A percentile compares a stretch with the other conserved stretches of the same genome.
Conservation (phyloP, 1,140 invertebrate genomes). For the Drosophila oshimai region DNA sequence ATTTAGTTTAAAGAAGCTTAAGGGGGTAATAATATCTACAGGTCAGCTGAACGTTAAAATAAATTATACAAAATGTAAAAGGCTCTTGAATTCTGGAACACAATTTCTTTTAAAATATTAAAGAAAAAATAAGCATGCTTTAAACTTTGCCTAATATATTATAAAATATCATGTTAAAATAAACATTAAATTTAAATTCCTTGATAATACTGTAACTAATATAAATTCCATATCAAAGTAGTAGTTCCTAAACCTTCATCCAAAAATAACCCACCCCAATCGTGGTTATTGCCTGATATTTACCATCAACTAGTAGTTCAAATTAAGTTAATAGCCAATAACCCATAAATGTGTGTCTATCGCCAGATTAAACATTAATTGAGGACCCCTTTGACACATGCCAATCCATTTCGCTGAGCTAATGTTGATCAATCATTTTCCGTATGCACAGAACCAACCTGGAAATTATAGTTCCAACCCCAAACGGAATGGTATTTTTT, state of each 20-base stretch:
- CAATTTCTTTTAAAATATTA: too few relatives aligned
- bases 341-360: background rate
- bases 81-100: too few relatives aligned
- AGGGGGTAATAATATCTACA: too few relatives aligned
- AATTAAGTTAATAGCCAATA: background rate
- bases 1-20: background rate
- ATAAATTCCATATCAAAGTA: too few relatives aligned
- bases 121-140: too few relatives aligned
- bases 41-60: background rate
- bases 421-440: constrained; percentile 35
- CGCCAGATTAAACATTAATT: constrained; percentile 7
- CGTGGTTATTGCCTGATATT: too few relatives aligned
- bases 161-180: too few relatives aligned
- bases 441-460: background rate
- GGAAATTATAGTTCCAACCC: background rate
- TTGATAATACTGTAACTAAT: too few relatives aligned
- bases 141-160: too few relatives aligned
- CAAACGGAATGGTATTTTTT: background rate
- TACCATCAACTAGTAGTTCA: background rate
- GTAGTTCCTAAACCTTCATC: too few relatives aligned
- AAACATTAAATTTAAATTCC: too few relatives aligned
- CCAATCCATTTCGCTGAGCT: constrained; percentile 1
- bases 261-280: too few relatives aligned
- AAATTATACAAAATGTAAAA: background rate
- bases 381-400: constrained; percentile 9